These are phyloP conservation scores for Boloria selene DNA, from an alignment of 2,888 invertebrate genomes.

Conservation along the genomic window DNA sequence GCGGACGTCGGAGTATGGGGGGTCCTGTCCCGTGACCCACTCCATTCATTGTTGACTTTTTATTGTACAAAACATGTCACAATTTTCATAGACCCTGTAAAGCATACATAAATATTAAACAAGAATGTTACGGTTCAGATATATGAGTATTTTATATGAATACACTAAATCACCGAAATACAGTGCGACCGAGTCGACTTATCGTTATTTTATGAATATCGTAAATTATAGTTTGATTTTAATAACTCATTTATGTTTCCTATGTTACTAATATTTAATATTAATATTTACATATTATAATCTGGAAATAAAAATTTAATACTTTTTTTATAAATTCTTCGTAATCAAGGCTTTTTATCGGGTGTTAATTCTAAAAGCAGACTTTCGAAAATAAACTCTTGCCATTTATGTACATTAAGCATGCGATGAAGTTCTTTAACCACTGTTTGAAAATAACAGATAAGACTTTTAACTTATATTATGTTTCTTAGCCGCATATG, in stretches of 20 bases:
- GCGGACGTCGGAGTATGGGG: conserved; percentile 67
- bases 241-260: conserved; percentile 75
- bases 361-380: conserved; percentile 23
- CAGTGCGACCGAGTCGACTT: conserved; percentile 57
- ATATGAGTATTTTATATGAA: conserved; percentile 63
- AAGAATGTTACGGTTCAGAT: conserved; percentile 63
- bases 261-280: conserved; percentile 43
- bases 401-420: conserved; percentile 22
- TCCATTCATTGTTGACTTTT: conserved; percentile 72
- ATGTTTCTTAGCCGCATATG: background rate
- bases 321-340: background rate
- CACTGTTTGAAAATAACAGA: conserved; percentile 6
- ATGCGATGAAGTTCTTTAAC: conserved; percentile 22
- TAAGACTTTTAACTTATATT: background rate
- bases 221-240: conserved; percentile 77
- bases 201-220: conserved; percentile 77
- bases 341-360: conserved; percentile 22
- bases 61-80: conserved; percentile 72
- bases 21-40: conserved; percentile 67
- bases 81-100: conserved; percentile 62
- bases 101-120: conserved; percentile 68
- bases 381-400: conserved; percentile 26
- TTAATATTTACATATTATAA: conserved; percentile 63
- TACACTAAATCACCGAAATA: conserved; percentile 68
- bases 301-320: background rate